Conservation (phyloP, 2,888 invertebrate genomes). For the Tetheella fluctuosa region DNA sequence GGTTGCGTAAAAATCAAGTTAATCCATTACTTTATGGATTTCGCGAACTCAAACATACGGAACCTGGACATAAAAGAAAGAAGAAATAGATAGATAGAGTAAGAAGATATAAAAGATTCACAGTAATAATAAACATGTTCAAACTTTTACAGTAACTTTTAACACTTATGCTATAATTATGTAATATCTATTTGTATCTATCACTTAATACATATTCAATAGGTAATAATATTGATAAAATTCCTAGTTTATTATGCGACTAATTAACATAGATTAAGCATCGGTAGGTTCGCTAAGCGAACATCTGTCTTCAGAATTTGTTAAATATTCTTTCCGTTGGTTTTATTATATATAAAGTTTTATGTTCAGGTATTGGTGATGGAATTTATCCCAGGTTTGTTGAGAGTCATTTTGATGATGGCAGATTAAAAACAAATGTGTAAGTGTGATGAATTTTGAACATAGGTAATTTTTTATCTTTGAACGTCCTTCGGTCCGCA, state of each 20-base stretch:
- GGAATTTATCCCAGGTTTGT: background rate
- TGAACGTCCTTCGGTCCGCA: too few species aligned
- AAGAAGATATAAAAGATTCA: too few species aligned
- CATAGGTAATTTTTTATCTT: too few species aligned
- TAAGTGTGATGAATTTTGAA: too few species aligned
- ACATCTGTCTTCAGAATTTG: slow-evolving; percentile 12
- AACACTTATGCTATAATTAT: background rate
- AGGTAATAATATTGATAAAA: background rate
- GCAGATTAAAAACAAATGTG: too few species aligned
- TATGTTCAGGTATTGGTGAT: background rate
- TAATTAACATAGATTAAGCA: background rate
- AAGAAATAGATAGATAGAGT: too few species aligned
- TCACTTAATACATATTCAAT: background rate
- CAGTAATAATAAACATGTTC: background rate
- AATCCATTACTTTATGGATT: too few species aligned
- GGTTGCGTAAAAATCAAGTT: too few species aligned
- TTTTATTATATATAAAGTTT: background rate
- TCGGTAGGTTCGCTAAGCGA: background rate
- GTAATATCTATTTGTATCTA: slow-evolving; percentile 1
- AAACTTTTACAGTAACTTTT: background rate
- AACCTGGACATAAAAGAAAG: too few species aligned
- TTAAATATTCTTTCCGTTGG: slow-evolving; percentile 10
- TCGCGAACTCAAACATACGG: too few species aligned
- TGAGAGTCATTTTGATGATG: too few species aligned
- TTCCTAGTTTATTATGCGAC: background rate